phyloP scores from a whole-genome alignment of 2,888 invertebrate genomes.

The Chymomyza caudatula region DNA sequence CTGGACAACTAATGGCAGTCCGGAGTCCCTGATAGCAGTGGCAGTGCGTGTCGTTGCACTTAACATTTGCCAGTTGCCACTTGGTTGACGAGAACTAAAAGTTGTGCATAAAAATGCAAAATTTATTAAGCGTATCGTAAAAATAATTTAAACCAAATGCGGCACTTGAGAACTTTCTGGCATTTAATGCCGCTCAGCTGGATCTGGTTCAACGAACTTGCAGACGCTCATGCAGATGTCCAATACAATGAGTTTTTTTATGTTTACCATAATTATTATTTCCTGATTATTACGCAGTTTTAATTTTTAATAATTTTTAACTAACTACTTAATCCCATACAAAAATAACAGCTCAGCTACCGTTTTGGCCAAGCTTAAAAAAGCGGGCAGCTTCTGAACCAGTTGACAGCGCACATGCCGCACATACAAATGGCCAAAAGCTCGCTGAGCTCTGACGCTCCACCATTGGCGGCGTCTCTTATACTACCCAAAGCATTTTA shows the following conservation, averaged over 20 bases:
- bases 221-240: constrained; percentile 1
- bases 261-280: constrained; percentile 25
- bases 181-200: neutral
- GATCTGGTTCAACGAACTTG: constrained; percentile 41
- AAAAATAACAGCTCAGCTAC: constrained; percentile 16
- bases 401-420: constrained; percentile 26
- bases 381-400: constrained; percentile 22
- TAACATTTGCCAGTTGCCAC: neutral
- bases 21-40: constrained; percentile 14
- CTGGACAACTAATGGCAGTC: constrained; percentile 21
- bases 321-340: constrained; percentile 41
- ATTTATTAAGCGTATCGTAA: constrained; percentile 28
- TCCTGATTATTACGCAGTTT: neutral
- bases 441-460: neutral
- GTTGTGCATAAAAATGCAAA: constrained; percentile 23
- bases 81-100: constrained; percentile 8
- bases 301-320: constrained; percentile 12
- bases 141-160: constrained; percentile 44
- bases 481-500: constrained; percentile 1
- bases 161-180: constrained; percentile 26
- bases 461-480: neutral
- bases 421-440: neutral
- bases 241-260: constrained; percentile 17
- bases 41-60: neutral
- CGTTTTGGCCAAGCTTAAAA: constrained; percentile 5